Base-by-base conservation (phyloP, 2,888 invertebrate species). In the Eristalis intricaria region DNA sequence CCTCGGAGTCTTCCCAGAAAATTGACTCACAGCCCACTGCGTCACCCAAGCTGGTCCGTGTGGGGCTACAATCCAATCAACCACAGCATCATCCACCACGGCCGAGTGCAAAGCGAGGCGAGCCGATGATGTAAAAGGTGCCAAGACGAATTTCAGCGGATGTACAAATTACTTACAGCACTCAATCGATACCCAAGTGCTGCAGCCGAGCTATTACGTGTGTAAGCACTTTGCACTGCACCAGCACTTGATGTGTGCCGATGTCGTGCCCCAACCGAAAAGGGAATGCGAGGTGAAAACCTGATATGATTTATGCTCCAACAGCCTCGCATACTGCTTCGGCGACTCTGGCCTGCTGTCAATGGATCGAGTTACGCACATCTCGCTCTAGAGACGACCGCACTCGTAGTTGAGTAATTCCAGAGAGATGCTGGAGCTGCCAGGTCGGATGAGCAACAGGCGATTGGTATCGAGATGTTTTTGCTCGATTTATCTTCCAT, bases 351-450 rank as follows among this genome's bases (percentile, higher is more conserved):
- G 29, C 66, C 58, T 64, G 58, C 68, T 65, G 77, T 75, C 71
- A 83, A 19, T 75, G 70, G 78, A 86, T 86, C 68, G 71, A 78
- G 66, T 86, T 86, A 86, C 86, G 86, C 86, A 83, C 83, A 82
- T 29, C 26, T 58, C 66, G 63, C 76, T 32, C 32, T 32, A 8
- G 10, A 76, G 60, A 73, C 43, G 61, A 82, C 71, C 65, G 74
- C 56, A 74, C 15, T n/a, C 15, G 50, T 63, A 2, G 64, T 86
- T 78, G 58, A 70, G 77, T 40, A 86, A 86, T 76, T 68, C 43
- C 19, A 71, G 15, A 13, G 22, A 19, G 22, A 26, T 26, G 60
- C 11, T 29, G 69, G 23, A 40, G 5, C 40, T 7, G 19, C 5
- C 19, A n/a, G 8, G 19, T 19, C 19, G 50, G 19, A 50, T 40